Conservation (phyloP, 2,113 vertebrate genomes). For the Tauraco erythrolophus region DNA sequence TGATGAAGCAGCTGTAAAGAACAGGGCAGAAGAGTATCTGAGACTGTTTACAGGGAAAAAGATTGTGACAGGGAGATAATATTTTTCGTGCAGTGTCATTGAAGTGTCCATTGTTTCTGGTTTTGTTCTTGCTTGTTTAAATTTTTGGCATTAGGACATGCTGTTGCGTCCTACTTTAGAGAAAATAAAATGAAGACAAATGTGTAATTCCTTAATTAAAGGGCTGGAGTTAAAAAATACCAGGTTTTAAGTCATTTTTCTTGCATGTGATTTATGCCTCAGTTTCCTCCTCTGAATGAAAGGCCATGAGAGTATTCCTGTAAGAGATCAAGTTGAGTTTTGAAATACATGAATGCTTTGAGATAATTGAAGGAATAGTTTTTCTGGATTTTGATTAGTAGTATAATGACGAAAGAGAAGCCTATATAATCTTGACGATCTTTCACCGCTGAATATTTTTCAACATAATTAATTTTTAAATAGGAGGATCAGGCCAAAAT, state of each 20-base stretch:
- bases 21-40: neutral
- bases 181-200: neutral
- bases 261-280: neutral
- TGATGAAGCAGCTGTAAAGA: neutral
- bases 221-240: neutral
- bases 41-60: neutral
- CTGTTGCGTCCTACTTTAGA: neutral
- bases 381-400: neutral
- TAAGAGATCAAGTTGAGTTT: neutral
- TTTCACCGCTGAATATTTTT: conserved; percentile 20
- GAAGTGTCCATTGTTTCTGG: neutral
- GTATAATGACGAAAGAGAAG: neutral
- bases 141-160: neutral
- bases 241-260: neutral
- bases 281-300: neutral
- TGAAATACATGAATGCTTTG: neutral
- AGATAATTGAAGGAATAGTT: neutral
- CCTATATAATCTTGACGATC: neutral
- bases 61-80: neutral
- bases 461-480: conserved; percentile 23
- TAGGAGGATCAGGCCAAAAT: conserved; percentile 1
- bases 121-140: neutral
- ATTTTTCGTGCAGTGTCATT: neutral
- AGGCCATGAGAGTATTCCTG: neutral
- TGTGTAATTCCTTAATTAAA: neutral